Evolutionary conservation across 1,140 invertebrate genomes (phyloP).

Genomic region (Drosophila parvula): DNA sequence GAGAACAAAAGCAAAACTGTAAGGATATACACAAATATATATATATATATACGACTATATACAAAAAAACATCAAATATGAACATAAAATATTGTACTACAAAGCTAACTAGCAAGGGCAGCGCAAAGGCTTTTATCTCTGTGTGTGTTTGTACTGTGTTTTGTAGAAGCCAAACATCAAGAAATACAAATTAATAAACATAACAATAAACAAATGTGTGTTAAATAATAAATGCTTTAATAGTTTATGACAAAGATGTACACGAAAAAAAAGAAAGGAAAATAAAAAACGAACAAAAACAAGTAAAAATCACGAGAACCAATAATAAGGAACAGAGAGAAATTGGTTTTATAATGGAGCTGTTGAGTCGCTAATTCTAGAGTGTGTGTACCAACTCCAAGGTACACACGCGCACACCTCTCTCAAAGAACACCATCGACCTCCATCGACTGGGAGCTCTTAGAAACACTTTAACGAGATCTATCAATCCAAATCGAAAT

Average conservation of each 20-base stretch:
- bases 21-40: slow-evolving; percentile 46
- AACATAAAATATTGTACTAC: slow-evolving; percentile 51
- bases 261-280: slow-evolving; percentile 22
- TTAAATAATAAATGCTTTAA: slow-evolving; percentile 75
- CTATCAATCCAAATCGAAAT: slow-evolving; percentile 36
- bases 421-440: slow-evolving; percentile 30
- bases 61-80: slow-evolving; percentile 32
- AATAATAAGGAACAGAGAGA: slow-evolving; percentile 19
- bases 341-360: slow-evolving; percentile 77
- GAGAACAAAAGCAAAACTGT: slow-evolving; percentile 48
- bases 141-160: slow-evolving; percentile 63
- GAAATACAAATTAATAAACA: slow-evolving; percentile 59
- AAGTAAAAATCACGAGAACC: slow-evolving; percentile 36
- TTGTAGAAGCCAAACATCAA: slow-evolving; percentile 68
- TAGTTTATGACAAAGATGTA: slow-evolving; percentile 60
- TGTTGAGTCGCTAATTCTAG: slow-evolving; percentile 69
- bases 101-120: slow-evolving; percentile 68
- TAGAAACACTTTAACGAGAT: slow-evolving; percentile 42
- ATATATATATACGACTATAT: slow-evolving; percentile 42
- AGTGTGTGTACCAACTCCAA: slow-evolving; percentile 24
- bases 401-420: slow-evolving; percentile 20
- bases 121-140: slow-evolving; percentile 71
- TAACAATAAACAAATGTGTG: slow-evolving; percentile 71
- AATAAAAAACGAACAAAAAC: slow-evolving; percentile 16
- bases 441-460: slow-evolving; percentile 46